Evolutionary conservation across 2,888 invertebrate genomes (phyloP).

Genomic region (Ommatoiulus sabulosus): DNA sequence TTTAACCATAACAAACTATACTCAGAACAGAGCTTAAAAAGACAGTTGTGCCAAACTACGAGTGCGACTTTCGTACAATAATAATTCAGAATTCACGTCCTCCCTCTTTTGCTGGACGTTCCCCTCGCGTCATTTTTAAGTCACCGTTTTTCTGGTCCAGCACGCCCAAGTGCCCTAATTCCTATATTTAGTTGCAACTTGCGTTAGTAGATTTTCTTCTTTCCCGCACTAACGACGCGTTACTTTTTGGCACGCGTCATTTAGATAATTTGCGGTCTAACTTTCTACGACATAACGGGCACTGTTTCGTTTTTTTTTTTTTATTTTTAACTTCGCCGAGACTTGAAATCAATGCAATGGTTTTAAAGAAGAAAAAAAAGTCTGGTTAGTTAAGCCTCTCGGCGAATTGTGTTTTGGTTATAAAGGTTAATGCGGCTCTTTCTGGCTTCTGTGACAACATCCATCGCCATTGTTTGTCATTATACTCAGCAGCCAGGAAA

Average conservation of each 20-base stretch:
- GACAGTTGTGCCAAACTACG: no score
- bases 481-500: background rate
- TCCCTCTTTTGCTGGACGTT: no score
- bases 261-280: background rate
- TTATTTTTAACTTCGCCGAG: background rate
- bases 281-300: background rate
- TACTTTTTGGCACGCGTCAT: background rate
- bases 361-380: background rate
- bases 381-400: background rate
- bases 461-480: background rate
- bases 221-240: background rate
- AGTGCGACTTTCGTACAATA: no score
- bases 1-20: no score
- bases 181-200: background rate
- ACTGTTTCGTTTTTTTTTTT: background rate
- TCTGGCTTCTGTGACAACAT: background rate
- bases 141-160: no score
- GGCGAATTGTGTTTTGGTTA: background rate
- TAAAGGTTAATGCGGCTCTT: background rate
- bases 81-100: no score
- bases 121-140: no score
- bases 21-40: no score
- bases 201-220: background rate
- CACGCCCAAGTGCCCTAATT: background rate
- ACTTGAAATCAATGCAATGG: background rate